phyloP scores from a whole-genome alignment of 53 echinoderm and acorn worm species.

The Paracentrotus lividus region DNA sequence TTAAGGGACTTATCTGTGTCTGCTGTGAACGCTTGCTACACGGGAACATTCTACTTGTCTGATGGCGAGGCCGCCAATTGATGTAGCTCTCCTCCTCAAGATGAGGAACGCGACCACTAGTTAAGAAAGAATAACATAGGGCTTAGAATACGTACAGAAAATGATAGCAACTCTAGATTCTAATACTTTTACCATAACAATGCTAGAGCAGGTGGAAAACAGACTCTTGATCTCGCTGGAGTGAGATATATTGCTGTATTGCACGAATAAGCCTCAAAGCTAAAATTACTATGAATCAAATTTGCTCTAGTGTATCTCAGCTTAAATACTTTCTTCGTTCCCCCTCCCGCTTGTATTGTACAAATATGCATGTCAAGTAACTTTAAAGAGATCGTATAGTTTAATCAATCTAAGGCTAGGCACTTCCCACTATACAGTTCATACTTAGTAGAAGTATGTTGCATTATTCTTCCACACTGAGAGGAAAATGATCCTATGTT shows the following conservation, averaged over 20 bases:
- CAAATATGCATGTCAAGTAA: no score
- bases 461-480: no score
- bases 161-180: conserved; percentile 19
- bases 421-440: no score
- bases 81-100: background rate
- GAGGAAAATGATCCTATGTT: no score
- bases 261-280: background rate
- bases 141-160: conserved; percentile 3
- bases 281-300: background rate
- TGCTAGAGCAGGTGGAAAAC: background rate
- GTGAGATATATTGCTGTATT: background rate
- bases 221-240: background rate
- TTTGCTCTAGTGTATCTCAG: background rate
- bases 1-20: conserved; percentile 5
- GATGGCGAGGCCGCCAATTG: conserved; percentile 4
- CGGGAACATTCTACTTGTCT: conserved; percentile 36
- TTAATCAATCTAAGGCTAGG: no score
- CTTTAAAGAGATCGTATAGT: no score
- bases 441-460: no score
- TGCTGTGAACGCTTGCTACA: background rate
- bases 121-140: conserved; percentile 35
- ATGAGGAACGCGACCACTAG: background rate
- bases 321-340: background rate
- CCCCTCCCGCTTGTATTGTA: no score
- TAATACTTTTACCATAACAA: background rate